phyloP scores from a whole-genome alignment of 2,113 vertebrate genomes.

The Turnix velox region DNA sequence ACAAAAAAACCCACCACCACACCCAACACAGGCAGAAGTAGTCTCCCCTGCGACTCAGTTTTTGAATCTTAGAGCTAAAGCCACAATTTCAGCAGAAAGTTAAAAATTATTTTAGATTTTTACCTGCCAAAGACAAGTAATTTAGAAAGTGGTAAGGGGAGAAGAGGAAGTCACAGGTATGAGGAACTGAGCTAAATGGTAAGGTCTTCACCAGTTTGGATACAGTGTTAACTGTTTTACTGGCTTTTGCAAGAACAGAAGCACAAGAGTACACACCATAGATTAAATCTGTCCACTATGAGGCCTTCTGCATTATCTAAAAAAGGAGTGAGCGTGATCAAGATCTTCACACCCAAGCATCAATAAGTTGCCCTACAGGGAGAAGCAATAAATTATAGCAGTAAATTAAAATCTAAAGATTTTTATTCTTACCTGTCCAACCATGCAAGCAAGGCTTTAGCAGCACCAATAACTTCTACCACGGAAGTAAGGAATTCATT shows the following conservation, averaged over 20 bases:
- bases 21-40: neutral
- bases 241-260: neutral
- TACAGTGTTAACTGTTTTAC: neutral
- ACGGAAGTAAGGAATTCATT: slow-evolving; percentile 96
- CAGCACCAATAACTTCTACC: slow-evolving; percentile 93
- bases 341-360: neutral
- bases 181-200: neutral
- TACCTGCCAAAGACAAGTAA: neutral
- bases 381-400: neutral
- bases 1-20: no score
- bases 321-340: accelerated
- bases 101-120: neutral
- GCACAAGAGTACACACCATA: neutral
- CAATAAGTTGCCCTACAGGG: neutral
- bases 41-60: neutral
- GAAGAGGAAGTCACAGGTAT: neutral
- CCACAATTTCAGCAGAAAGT: neutral
- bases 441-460: slow-evolving; percentile 93
- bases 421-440: slow-evolving; percentile 84
- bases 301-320: neutral
- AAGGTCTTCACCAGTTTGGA: neutral
- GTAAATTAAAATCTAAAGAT: neutral
- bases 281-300: neutral
- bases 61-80: neutral
- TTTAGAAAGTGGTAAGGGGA: neutral